Base-by-base conservation (phyloP, 2,113 vertebrate genomes). In the Recurvirostra avosetta region DNA sequence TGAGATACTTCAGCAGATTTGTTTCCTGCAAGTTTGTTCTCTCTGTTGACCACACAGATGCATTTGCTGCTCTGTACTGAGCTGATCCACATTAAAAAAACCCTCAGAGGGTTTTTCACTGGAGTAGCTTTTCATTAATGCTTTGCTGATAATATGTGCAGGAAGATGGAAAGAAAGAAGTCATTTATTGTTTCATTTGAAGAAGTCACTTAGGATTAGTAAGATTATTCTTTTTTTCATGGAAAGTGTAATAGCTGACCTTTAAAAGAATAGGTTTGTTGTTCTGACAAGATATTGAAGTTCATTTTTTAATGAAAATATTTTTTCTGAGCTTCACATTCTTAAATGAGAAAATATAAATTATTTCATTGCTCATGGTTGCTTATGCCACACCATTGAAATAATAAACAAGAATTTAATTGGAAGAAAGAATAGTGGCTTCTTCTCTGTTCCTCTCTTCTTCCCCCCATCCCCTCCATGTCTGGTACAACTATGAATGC, bases 171-270 rank as follows among this genome's bases (percentile, higher is more conserved):
- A 95, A 83, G 47, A 91, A 96, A 52, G 15, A 74, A 96, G 88
- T 78, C 2, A 89, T 75, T 91, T 94, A 81, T 81, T 89, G 30
- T 95, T 93, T 94, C 58, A 61, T 92, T 82, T 92, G 27, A 91
- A 91, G 63, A 94, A 92, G 19, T 82, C 70, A 52, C 55, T 93
- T 88, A 87, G 76, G 83, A 92, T 87, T 96, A 94, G 72, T 72
- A 90, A 83, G 45, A 63, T 58, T 56, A 52, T 85, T 86, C 6
- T 40, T 71, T 55, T 58, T 79, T 68, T 41, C 17, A 41, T 56
- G 22, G 36, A 3, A 89, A 89, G 45, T 75, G 22, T 91, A 91
- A 87, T 75, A 87, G 53, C 43, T 72, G 74, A 89, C 83, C 80
- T 91, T 94, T 89, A 62, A 53, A 75, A 94, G n/a, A 96, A 79